Percentiles rank a stretch among this genome's conserved stretches.
phyloP scores from a whole-genome alignment of 2,888 invertebrate genomes.

The Volucella inflata region DNA sequence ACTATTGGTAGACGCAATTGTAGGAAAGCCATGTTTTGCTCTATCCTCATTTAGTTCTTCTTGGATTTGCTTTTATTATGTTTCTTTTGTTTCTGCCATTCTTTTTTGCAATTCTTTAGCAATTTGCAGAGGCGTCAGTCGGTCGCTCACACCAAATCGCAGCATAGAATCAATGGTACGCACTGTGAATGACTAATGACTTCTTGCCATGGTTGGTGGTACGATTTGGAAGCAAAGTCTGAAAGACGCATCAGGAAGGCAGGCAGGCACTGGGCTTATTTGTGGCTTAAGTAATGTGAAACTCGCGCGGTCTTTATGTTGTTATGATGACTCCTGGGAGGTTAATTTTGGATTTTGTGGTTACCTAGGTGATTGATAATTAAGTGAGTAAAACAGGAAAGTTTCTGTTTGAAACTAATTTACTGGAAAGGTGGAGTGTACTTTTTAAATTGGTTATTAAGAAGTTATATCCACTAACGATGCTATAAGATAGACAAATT shows the following conservation, averaged over 20 bases:
- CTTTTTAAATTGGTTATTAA: too few relatives aligned
- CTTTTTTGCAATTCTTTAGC: slow-evolving; percentile 61
- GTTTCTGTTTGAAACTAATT: too few relatives aligned
- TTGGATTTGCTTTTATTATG: slow-evolving; percentile 17
- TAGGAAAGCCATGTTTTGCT: slow-evolving; percentile 28
- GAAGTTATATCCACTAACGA: too few relatives aligned
- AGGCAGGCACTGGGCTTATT: slow-evolving; percentile 3
- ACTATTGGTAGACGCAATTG: slow-evolving; percentile 3
- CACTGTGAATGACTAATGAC: slow-evolving; percentile 70
- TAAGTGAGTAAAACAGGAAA: slow-evolving; percentile 21
- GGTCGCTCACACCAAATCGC: slow-evolving; percentile 69
- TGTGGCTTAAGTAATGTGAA: slow-evolving; percentile 33
- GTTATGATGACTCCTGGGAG: slow-evolving; percentile 37
- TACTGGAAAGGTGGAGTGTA: too few relatives aligned
- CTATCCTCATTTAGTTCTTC: slow-evolving; percentile 28
- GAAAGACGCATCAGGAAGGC: slow-evolving; percentile 43
- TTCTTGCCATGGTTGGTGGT: slow-evolving; percentile 56
- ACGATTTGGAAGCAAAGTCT: slow-evolving; percentile 2
- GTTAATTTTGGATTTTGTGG: slow-evolving; percentile 44
- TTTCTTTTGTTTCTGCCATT: slow-evolving; percentile 8
- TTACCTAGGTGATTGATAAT: slow-evolving; percentile 26
- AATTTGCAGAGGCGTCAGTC: slow-evolving; percentile 74
- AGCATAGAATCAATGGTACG: slow-evolving; percentile 50
- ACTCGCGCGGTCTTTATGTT: slow-evolving; percentile 19
- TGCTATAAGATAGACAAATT: too few relatives aligned